A percentile compares a stretch with the other conserved stretches of the same genome.
These are phyloP conservation scores for Meloidogyne floridensis DNA, from an alignment of 1,140 invertebrate species.

Conservation along the genomic window DNA sequence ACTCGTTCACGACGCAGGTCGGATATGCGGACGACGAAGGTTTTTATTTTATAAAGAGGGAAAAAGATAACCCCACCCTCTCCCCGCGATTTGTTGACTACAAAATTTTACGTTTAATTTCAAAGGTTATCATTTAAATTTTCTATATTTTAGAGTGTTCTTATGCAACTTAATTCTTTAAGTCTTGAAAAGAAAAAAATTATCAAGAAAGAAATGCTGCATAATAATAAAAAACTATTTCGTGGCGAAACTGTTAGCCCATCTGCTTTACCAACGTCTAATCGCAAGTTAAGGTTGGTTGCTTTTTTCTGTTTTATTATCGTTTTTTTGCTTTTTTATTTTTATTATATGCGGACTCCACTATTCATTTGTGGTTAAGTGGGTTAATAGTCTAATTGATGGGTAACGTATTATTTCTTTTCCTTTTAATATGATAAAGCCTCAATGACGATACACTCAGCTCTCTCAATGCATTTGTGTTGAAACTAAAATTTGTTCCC, in stretches of 20 bases:
- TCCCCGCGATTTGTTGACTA: too few relatives aligned
- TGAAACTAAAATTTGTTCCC: not conserved
- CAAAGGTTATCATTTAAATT: not conserved
- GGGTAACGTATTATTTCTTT: too few relatives aligned
- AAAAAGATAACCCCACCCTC: too few relatives aligned
- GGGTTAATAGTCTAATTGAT: not conserved
- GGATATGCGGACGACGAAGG: not conserved
- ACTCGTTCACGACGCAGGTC: not conserved
- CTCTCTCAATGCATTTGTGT: not conserved
- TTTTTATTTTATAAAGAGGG: not conserved
- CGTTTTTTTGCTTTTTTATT: not conserved
- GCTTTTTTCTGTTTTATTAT: not conserved
- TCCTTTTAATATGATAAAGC: not conserved
- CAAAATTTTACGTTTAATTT: too few relatives aligned
- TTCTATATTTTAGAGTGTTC: not conserved
- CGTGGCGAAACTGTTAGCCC: not conserved
- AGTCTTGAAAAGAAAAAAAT: not conserved
- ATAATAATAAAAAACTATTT: not conserved
- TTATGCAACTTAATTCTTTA: not conserved
- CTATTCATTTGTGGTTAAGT: not conserved
- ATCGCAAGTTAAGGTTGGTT: not conserved
- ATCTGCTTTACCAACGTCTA: not conserved
- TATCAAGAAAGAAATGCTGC: not conserved
- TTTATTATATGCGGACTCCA: not conserved
- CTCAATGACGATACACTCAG: conserved; percentile 2